These are phyloP conservation scores for Heteromormyrus szaboi DNA, from an alignment of 2,797 vertebrate species.

Conservation along the genomic window DNA sequence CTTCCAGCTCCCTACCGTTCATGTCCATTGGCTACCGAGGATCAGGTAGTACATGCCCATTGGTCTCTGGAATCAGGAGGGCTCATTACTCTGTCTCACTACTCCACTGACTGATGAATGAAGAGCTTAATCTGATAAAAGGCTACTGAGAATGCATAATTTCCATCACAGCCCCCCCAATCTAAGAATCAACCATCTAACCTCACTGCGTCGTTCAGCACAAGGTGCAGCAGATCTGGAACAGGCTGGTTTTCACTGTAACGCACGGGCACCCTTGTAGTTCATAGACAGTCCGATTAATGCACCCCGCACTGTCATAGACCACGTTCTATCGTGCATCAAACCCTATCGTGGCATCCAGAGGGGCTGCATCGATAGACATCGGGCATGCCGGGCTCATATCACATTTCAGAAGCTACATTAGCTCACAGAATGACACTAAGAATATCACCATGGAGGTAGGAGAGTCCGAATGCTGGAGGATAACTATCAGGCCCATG, in stretches of 20 bases:
- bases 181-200: not conserved
- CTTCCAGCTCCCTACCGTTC: not conserved
- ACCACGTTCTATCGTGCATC: not conserved
- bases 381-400: not conserved
- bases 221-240: not conserved
- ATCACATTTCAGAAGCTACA: not conserved
- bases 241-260: constrained; percentile 13
- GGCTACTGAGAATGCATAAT: not conserved
- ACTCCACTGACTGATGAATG: not conserved
- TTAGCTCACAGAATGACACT: not conserved
- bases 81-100: not conserved
- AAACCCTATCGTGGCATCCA: not conserved
- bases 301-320: constrained; percentile 20
- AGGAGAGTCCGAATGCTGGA: not conserved
- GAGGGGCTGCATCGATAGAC: not conserved
- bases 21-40: not conserved
- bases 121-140: not conserved
- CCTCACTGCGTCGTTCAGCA: not conserved
- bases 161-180: not conserved
- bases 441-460: not conserved
- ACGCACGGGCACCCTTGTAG: constrained; percentile 50
- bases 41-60: not conserved
- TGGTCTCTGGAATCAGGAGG: not conserved
- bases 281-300: constrained; percentile 51
- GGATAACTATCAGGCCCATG: not conserved